Conservation (phyloP, 2,888 invertebrate genomes). For the Zygothrica quintamaculata region DNA sequence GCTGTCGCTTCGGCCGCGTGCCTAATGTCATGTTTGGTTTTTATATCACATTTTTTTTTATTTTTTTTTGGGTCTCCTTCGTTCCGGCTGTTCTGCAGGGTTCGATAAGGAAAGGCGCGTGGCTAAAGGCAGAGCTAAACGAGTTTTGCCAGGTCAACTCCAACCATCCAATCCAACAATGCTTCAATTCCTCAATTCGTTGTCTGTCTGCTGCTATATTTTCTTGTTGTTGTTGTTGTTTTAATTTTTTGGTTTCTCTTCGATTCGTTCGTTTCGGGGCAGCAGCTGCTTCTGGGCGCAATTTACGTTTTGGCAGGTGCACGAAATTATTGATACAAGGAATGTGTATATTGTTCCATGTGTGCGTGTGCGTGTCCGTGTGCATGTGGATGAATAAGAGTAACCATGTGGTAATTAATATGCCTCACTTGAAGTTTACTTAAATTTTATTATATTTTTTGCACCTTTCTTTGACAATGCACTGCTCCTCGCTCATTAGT, state of each 20-base stretch:
- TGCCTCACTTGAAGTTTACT: slow-evolving; percentile 32
- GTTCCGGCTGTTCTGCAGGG: slow-evolving; percentile 21
- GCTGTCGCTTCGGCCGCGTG: slow-evolving; percentile 59
- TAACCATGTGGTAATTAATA: slow-evolving; percentile 64
- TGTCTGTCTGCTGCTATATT: slow-evolving; percentile 2
- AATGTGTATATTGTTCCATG: slow-evolving; percentile 38
- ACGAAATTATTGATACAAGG: slow-evolving; percentile 60
- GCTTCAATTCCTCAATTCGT: slow-evolving; percentile 11
- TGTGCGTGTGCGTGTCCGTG: no score
- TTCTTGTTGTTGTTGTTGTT: slow-evolving; percentile 9
- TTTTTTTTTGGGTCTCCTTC: slow-evolving; percentile 23
- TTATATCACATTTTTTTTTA: background rate
- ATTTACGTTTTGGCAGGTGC: slow-evolving; percentile 68
- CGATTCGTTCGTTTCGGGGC: slow-evolving; percentile 25
- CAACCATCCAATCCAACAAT: slow-evolving; percentile 4
- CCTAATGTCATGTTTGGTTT: slow-evolving; percentile 57
- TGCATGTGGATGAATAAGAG: background rate
- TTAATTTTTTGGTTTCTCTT: slow-evolving; percentile 9
- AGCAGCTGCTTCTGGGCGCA: slow-evolving; percentile 58
- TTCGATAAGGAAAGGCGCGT: slow-evolving; percentile 55
- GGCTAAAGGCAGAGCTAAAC: slow-evolving; percentile 59
- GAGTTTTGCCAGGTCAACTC: slow-evolving; percentile 35
- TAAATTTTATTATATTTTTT: slow-evolving; percentile 62
- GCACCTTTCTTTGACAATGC: slow-evolving; percentile 64
- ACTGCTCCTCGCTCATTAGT: slow-evolving; percentile 59